Conservation (phyloP, 2,888 invertebrate genomes). For the Chironomus tentans region DNA sequence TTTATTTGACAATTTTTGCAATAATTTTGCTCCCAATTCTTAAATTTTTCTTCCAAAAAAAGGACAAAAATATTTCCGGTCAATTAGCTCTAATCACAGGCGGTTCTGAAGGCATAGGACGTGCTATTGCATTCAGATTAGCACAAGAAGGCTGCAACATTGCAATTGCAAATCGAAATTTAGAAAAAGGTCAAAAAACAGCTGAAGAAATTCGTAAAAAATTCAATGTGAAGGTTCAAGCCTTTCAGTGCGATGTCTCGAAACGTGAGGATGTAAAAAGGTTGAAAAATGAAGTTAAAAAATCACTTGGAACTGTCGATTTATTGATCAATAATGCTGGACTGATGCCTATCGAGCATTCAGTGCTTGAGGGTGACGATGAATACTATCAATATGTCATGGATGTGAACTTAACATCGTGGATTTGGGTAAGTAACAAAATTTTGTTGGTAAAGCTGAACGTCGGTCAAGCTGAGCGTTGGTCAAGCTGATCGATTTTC, state of each 20-base stretch:
- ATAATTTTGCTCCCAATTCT: no score
- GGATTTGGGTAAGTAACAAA: slow-evolving; percentile 39
- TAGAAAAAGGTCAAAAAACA: slow-evolving; percentile 38
- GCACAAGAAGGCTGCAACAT: slow-evolving; percentile 41
- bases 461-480: no score
- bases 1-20: no score
- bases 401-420: slow-evolving; percentile 42
- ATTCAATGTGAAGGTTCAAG: slow-evolving; percentile 37
- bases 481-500: no score
- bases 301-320: slow-evolving; percentile 42
- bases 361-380: slow-evolving; percentile 38
- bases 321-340: slow-evolving; percentile 45
- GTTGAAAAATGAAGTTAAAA: slow-evolving; percentile 38
- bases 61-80: neutral
- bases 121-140: slow-evolving; percentile 41
- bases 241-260: slow-evolving; percentile 36
- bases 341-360: slow-evolving; percentile 38
- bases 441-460: neutral
- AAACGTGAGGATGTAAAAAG: slow-evolving; percentile 30
- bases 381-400: slow-evolving; percentile 41
- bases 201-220: slow-evolving; percentile 37
- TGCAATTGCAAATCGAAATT: slow-evolving; percentile 40
- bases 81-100: slow-evolving; percentile 39
- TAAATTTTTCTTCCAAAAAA: neutral
- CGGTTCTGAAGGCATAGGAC: slow-evolving; percentile 44